Evolutionary conservation across 2,888 invertebrate genomes (phyloP).

Genomic region (Stenurella melanura): DNA sequence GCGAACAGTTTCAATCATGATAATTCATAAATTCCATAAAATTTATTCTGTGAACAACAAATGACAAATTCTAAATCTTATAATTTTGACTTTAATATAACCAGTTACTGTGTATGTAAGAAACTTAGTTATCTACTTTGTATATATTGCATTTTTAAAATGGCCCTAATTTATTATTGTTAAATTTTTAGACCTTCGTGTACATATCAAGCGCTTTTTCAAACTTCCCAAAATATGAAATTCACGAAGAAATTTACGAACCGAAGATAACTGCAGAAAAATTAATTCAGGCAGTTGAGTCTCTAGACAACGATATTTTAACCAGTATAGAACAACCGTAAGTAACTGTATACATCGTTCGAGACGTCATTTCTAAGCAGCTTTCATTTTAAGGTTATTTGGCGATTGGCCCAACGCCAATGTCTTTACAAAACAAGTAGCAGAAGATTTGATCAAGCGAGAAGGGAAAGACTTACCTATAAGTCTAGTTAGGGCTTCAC

Average conservation of each 20-base stretch:
- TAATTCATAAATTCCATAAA: too few species aligned
- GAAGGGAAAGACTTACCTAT: slow-evolving; percentile 77
- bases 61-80: too few species aligned
- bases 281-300: slow-evolving; percentile 64
- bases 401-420: slow-evolving; percentile 83
- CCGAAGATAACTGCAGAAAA: slow-evolving; percentile 70
- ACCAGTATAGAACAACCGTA: slow-evolving; percentile 60
- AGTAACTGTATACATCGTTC: slow-evolving; percentile 33
- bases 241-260: slow-evolving; percentile 64
- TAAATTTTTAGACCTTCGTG: slow-evolving; percentile 60
- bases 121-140: too few species aligned
- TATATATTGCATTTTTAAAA: too few species aligned
- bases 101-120: too few species aligned
- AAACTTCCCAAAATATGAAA: slow-evolving; percentile 58
- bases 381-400: slow-evolving; percentile 70
- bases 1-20: too few species aligned
- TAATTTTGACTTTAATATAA: too few species aligned
- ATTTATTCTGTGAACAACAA: too few species aligned
- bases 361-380: not conserved
- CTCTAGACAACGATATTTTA: slow-evolving; percentile 69
- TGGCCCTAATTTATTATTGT: too few species aligned
- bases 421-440: slow-evolving; percentile 83
- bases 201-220: slow-evolving; percentile 64
- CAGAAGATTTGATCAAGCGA: slow-evolving; percentile 78
- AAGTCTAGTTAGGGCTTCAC: slow-evolving; percentile 82